Conservation (phyloP, 2,797 vertebrate genomes). For the Bryconaethiops microstoma region DNA sequence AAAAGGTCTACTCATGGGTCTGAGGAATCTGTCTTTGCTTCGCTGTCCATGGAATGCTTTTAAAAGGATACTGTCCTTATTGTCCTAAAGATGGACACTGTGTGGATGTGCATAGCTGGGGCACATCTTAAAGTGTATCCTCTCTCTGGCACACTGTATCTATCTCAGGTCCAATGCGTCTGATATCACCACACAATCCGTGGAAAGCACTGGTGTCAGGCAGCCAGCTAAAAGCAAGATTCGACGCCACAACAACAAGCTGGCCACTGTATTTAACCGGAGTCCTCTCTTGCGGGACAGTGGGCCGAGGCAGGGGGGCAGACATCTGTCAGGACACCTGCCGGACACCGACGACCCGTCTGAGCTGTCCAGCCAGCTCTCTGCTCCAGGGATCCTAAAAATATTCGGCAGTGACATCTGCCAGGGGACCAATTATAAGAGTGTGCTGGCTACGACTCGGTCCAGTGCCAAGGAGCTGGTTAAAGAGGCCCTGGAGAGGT, state of each 20-base stretch:
- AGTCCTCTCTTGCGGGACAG: slow-evolving; percentile 68
- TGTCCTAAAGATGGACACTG: background rate
- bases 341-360: slow-evolving; percentile 68
- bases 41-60: slow-evolving; percentile 31
- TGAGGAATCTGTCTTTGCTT: slow-evolving; percentile 12
- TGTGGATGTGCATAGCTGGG: slow-evolving; percentile 19
- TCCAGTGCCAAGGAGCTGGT: slow-evolving; percentile 80
- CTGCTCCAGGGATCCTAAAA: slow-evolving; percentile 81
- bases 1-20: background rate
- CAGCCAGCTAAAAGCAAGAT: slow-evolving; percentile 83
- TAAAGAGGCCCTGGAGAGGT: slow-evolving; percentile 82
- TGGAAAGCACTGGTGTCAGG: slow-evolving; percentile 73
- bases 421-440: slow-evolving; percentile 82
- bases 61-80: slow-evolving; percentile 25
- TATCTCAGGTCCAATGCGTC: slow-evolving; percentile 76
- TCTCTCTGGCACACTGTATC: background rate
- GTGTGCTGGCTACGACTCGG: slow-evolving; percentile 78
- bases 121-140: slow-evolving; percentile 20
- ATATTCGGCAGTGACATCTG: slow-evolving; percentile 82
- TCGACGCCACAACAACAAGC: slow-evolving; percentile 80
- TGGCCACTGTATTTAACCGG: slow-evolving; percentile 76
- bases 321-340: slow-evolving; percentile 46
- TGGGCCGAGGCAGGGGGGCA: slow-evolving; percentile 13
- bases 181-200: slow-evolving; percentile 70
- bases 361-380: slow-evolving; percentile 78